Conservation (phyloP, 2,888 invertebrate species). For the Flabesymbios commensalis region DNA sequence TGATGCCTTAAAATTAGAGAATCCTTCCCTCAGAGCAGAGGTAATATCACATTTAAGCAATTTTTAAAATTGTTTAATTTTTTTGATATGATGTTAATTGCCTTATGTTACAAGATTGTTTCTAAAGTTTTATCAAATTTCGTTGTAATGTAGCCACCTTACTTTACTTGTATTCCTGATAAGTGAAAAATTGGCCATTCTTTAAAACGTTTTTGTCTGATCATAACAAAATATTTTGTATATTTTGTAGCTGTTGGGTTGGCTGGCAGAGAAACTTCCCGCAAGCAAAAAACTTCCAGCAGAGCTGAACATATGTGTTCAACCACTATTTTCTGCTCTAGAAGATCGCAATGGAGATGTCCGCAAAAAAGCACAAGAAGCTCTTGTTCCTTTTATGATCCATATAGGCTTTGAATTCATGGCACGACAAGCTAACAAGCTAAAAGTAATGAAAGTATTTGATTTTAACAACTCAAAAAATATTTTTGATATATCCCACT, state of each 20-base stretch:
- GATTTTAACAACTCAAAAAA: no score
- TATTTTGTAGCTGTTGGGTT: slow-evolving; percentile 73
- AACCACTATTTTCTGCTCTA: slow-evolving; percentile 77
- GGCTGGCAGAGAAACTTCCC: slow-evolving; percentile 83
- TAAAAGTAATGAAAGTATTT: slow-evolving; percentile 68
- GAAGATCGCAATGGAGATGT: slow-evolving; percentile 92
- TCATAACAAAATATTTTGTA: no score
- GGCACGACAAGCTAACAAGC: slow-evolving; percentile 75
- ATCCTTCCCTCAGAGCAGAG: slow-evolving; percentile 79
- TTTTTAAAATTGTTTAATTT: no score
- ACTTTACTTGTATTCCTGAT: no score
- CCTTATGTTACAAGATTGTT: no score
- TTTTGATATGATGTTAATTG: no score
- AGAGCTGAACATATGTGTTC: slow-evolving; percentile 78
- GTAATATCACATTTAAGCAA: no score
- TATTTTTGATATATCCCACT: not conserved
- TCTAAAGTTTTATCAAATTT: no score
- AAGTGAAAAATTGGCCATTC: no score
- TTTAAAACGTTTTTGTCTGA: no score
- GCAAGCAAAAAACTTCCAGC: slow-evolving; percentile 64
- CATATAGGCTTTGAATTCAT: slow-evolving; percentile 84
- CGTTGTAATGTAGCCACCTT: no score
- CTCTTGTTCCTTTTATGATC: slow-evolving; percentile 88
- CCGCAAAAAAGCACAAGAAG: slow-evolving; percentile 85
- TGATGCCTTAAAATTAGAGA: slow-evolving; percentile 82